phyloP scores from a whole-genome alignment of 2,888 invertebrate genomes.

The Drepanosiphum platanoidis region DNA sequence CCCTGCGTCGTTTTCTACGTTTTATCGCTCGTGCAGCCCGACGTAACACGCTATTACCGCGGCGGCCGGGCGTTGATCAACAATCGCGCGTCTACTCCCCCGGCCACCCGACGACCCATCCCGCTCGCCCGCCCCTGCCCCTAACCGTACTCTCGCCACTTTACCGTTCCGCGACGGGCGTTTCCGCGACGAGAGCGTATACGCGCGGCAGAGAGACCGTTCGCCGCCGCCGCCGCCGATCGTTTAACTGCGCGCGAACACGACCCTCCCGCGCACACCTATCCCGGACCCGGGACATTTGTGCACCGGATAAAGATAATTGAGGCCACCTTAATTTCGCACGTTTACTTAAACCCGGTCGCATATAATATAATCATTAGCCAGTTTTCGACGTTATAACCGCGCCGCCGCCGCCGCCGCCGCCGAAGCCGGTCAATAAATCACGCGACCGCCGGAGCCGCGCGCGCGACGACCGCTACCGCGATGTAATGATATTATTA shows the following conservation, averaged over 20 bases:
- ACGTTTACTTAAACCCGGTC: conserved; percentile 43
- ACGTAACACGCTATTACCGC: background rate
- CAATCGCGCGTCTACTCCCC: conserved; percentile 35
- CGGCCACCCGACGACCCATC: background rate
- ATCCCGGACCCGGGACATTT: background rate
- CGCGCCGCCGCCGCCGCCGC: background rate
- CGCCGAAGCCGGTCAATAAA: conserved; percentile 17
- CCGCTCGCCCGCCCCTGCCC: background rate
- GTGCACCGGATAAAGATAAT: conserved; percentile 51
- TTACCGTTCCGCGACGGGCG: conserved; percentile 25
- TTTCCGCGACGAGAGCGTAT: background rate
- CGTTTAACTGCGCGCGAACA: conserved; percentile 54
- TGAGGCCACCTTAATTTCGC: conserved; percentile 42
- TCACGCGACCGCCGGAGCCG: background rate
- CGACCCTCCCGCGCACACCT: background rate
- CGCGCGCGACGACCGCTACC: background rate
- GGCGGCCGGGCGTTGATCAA: conserved; percentile 48
- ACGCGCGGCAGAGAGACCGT: background rate
- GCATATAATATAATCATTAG: conserved; percentile 33
- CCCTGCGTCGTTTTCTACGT: background rate
- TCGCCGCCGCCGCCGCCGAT: conserved; percentile 31
- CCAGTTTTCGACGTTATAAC: conserved; percentile 3
- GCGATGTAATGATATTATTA: too few species aligned
- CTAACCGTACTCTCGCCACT: conserved; percentile 25
- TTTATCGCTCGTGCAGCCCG: background rate